Base-by-base conservation (phyloP, 2,888 invertebrate species). In the Plebejus melissa region DNA sequence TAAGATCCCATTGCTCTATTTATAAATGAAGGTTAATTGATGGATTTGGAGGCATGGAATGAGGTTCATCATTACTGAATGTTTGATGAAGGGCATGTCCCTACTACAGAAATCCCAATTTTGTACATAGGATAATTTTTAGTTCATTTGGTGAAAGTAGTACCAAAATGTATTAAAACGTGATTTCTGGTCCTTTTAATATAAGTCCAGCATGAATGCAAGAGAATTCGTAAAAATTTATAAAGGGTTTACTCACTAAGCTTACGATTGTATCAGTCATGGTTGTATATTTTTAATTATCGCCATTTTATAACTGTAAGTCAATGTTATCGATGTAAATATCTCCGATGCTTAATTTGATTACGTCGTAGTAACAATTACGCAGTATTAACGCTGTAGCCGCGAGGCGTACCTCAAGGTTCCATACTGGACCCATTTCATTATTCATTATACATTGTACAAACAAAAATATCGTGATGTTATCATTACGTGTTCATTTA, bases 281-380 rank as follows among this genome's bases (percentile, higher is more conserved):
- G 32, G 32, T 32, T 13, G 9, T 11, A 13, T 32, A 11, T 65
- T 13, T 6, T 32, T 11, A 36, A 16, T 65, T 65, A 5, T 13
- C 32, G 32, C 36, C 11, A 65, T 32, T 65, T 65, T 65, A 65
- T 32, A 32, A 65, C 11, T 65, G 13, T 65, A 16, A 65, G 65
- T 16, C 32, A 36, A 32, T 36, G 32, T 65, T 32, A 36, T 16
- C 65, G 13, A 16, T 16, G 32, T 32, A 32, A 32, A 65, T 65
- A 65, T 4, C 58, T 65, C 13, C 7, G 60, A 7, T 58, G 22
- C 22, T 60, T 32, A 60, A 28, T 60, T 28, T 11, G 11, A 36
- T 65, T 65, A 65, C 32, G 13, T 65, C 13, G 32, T 36, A 65
- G 32, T 74, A 46, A 60, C 57, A 76, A 77, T 41, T n/a, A 69